These are phyloP conservation scores for Polyodon spathula DNA, from an alignment of 2,113 vertebrate genomes.

Conservation along the genomic window DNA sequence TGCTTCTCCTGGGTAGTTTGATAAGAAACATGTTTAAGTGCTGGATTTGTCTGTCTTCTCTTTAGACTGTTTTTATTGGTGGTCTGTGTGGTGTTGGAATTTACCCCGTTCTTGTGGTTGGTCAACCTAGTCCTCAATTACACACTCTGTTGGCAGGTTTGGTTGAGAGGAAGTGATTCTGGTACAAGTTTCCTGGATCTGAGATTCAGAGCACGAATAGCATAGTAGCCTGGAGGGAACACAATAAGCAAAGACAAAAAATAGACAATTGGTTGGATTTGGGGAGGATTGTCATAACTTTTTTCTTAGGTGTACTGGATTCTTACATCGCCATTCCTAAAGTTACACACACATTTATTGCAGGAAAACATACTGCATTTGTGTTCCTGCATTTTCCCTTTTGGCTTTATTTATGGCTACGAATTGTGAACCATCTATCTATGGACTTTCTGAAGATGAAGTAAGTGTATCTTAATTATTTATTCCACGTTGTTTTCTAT, in stretches of 20 bases:
- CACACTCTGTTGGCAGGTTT: conserved; percentile 18
- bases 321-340: too few species aligned
- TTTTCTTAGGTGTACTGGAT: too few species aligned
- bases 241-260: conserved; percentile 5
- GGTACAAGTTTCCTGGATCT: conserved; percentile 37
- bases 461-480: conserved; percentile 33
- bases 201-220: conserved; percentile 6
- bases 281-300: conserved; percentile 19
- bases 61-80: conserved; percentile 32
- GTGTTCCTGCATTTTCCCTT: conserved; percentile 32
- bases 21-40: conserved; percentile 1
- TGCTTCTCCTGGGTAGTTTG: conserved; percentile 12
- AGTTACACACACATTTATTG: conserved; percentile 10
- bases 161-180: conserved; percentile 49
- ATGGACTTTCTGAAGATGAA: conserved; percentile 68
- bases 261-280: conserved; percentile 2
- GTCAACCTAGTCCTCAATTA: conserved; percentile 32
- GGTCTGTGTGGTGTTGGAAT: not conserved
- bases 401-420: conserved; percentile 59
- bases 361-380: conserved; percentile 28
- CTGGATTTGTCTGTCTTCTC: too few species aligned
- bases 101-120: conserved; percentile 27
- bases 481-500: not conserved
- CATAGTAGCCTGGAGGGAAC: too few species aligned
- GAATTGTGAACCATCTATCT: conserved; percentile 59